Percentiles rank a stretch among this genome's conserved stretches.
Evolutionary conservation across 2,888 invertebrate species (phyloP).

Genomic region (Callosobruchus maculatus): DNA sequence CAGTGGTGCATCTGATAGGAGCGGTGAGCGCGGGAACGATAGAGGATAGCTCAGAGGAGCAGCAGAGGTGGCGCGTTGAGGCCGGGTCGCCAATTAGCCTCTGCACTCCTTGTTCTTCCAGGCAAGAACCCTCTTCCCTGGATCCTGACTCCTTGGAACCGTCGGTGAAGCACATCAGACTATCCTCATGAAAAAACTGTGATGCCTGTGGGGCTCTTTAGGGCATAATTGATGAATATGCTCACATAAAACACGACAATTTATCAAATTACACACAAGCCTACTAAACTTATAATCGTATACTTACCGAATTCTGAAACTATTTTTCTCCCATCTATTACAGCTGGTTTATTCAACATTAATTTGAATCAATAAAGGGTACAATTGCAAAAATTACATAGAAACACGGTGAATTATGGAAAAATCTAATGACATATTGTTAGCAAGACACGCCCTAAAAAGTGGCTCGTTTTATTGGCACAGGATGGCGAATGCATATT

Average conservation of each 20-base stretch:
- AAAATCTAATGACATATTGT: background rate
- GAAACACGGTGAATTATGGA: background rate
- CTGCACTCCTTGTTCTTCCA: too few relatives aligned
- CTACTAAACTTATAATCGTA: background rate
- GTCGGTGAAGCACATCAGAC: too few relatives aligned
- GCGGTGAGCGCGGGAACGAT: too few relatives aligned
- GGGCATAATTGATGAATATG: background rate
- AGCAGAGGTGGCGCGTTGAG: too few relatives aligned
- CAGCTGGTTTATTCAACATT: background rate
- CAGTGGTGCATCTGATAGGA: too few relatives aligned
- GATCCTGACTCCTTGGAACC: too few relatives aligned
- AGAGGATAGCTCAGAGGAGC: too few relatives aligned
- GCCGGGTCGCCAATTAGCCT: too few relatives aligned
- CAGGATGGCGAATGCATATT: background rate
- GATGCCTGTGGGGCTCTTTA: too few relatives aligned
- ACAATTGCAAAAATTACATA: background rate
- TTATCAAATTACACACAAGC: background rate
- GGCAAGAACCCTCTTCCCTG: too few relatives aligned
- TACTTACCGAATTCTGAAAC: background rate
- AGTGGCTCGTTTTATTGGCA: background rate
- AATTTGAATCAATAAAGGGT: background rate
- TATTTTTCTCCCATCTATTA: background rate
- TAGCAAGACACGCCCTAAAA: background rate
- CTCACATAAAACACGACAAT: background rate
- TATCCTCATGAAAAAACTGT: too few relatives aligned